Conservation (phyloP, 2,113 vertebrate species). For the Mesitornis unicolor region DNA sequence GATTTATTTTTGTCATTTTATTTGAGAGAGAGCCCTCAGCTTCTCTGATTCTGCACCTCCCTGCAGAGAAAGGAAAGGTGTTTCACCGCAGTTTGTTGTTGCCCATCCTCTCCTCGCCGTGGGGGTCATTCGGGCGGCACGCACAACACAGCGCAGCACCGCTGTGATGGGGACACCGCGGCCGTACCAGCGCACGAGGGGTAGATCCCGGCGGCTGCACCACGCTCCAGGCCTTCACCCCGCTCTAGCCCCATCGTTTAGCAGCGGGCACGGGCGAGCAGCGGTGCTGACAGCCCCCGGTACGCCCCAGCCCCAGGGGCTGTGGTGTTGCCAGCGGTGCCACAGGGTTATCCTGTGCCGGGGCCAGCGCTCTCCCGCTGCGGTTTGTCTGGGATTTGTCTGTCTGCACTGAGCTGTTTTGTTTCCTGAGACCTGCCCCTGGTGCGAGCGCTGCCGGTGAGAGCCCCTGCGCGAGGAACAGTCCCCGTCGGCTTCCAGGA, state of each 20-base stretch:
- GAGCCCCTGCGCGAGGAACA: background rate
- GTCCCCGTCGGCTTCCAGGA: background rate
- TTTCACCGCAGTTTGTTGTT: rapidly evolving
- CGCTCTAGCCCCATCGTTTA: background rate
- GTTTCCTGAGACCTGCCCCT: background rate
- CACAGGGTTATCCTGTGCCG: background rate
- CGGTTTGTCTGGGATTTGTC: background rate
- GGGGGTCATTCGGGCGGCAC: rapidly evolving
- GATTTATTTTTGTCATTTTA: background rate
- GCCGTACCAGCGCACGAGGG: too few species aligned
- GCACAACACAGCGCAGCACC: rapidly evolving
- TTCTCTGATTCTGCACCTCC: background rate
- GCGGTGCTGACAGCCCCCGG: background rate
- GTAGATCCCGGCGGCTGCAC: rapidly evolving
- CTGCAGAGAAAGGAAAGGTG: background rate
- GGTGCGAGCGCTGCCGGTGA: rapidly evolving
- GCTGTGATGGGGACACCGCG: rapidly evolving
- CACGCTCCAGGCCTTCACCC: background rate
- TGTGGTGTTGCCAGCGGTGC: rapidly evolving
- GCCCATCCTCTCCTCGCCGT: rapidly evolving
- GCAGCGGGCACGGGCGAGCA: too few species aligned
- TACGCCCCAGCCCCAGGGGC: background rate
- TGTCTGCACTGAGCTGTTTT: background rate
- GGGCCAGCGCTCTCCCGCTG: background rate
- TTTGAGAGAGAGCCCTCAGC: background rate